These are phyloP conservation scores for Phyllotreta striolata DNA, from an alignment of 2,888 invertebrate genomes.

Conservation along the genomic window DNA sequence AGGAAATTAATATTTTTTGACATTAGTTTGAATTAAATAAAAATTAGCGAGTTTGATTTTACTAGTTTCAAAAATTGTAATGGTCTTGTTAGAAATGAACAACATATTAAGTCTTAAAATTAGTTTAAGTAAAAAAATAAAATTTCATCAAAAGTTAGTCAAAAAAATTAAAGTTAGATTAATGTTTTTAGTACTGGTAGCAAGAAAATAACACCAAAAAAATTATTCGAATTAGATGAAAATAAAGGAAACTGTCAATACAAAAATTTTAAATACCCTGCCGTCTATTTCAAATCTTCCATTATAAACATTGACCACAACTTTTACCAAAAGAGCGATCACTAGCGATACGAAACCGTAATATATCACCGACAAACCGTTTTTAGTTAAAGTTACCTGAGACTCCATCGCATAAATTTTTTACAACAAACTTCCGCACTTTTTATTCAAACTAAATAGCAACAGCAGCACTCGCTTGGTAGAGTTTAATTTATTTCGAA, in stretches of 20 bases:
- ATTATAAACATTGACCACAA: conserved; percentile 54
- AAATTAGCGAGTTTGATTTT: no score
- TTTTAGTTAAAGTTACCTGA: conserved; percentile 57
- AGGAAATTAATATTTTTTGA: no score
- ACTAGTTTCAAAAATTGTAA: no score
- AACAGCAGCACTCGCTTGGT: conserved; percentile 16
- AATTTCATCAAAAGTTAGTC: conserved; percentile 5
- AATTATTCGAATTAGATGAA: conserved; percentile 3
- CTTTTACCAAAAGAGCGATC: conserved; percentile 57
- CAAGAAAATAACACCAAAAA: conserved; percentile 4
- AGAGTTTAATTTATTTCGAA: conserved; percentile 11
- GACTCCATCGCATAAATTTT: conserved; percentile 50
- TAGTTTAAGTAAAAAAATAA: background rate
- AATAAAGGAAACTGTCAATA: conserved; percentile 34
- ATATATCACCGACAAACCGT: conserved; percentile 55
- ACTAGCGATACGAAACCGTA: conserved; percentile 55
- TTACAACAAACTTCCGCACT: conserved; percentile 24
- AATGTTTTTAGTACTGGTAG: conserved; percentile 10
- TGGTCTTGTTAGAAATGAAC: no score
- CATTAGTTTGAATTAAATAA: no score
- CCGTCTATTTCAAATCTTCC: conserved; percentile 48
- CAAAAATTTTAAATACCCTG: conserved; percentile 50
- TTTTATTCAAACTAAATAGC: conserved; percentile 5
- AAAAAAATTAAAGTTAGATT: conserved; percentile 1
- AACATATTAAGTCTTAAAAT: background rate